Evolutionary conservation across 2,797 vertebrate genomes (phyloP).

Genomic region (Danio kyathit): DNA sequence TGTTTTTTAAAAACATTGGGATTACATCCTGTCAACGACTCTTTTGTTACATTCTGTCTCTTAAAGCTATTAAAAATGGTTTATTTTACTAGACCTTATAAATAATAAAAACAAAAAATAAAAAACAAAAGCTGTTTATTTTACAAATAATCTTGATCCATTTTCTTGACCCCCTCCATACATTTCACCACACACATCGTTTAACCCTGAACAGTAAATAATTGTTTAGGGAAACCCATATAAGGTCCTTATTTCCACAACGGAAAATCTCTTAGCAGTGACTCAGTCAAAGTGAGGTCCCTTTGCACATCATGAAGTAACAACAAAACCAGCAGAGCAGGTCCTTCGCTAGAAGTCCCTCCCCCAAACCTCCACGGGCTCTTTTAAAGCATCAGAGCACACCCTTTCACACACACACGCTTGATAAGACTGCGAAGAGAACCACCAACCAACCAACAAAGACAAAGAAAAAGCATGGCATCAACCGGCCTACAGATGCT

Average conservation of each 20-base stretch:
- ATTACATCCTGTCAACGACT: neutral
- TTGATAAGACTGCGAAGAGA: conserved; percentile 23
- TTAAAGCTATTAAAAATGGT: neutral
- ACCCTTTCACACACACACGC: conserved; percentile 13
- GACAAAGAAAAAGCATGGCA: conserved; percentile 79
- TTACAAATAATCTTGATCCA: neutral
- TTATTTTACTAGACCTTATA: neutral
- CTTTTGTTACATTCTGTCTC: neutral
- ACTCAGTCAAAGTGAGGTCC: conserved; percentile 18
- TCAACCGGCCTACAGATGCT: conserved; percentile 92
- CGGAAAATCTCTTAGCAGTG: conserved; percentile 6
- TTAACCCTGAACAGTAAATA: neutral
- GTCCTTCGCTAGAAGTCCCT: conserved; percentile 39
- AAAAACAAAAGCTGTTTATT: no score
- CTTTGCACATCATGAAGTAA: conserved; percentile 25
- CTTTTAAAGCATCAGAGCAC: conserved; percentile 46
- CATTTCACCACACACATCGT: neutral
- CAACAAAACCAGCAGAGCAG: conserved; percentile 52
- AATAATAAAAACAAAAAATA: no score
- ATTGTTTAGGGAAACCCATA: conserved; percentile 2
- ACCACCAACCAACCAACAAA: conserved; percentile 5
- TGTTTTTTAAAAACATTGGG: neutral
- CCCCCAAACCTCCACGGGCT: conserved; percentile 42
- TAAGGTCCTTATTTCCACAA: neutral
- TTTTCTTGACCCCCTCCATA: neutral